Percentiles rank a stretch among this genome's conserved stretches.
Conservation (phyloP, 1,140 invertebrate species). For the Diachasma alloeum region DNA sequence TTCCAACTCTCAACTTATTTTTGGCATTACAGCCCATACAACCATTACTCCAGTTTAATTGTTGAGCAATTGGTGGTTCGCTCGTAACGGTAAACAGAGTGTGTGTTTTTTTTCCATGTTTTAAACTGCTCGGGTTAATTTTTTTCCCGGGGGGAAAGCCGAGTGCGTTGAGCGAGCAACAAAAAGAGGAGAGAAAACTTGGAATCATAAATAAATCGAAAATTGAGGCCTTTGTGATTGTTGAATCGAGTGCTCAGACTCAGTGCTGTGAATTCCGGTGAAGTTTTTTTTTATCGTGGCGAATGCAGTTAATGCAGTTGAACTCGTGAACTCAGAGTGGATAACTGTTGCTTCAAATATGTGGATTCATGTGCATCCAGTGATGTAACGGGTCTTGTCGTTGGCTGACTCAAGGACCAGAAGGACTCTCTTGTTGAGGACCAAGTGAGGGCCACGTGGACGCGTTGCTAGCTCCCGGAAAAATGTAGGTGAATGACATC, state of each 20-base stretch:
- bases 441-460: slow-evolving; percentile 53
- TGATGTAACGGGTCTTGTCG: not conserved
- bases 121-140: not conserved
- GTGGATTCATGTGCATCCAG: not conserved
- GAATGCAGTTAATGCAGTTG: not conserved
- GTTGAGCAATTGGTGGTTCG: not conserved
- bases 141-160: not conserved
- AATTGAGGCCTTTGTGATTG: too few relatives aligned
- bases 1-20: not conserved
- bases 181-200: not conserved
- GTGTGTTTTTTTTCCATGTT: too few relatives aligned
- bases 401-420: not conserved
- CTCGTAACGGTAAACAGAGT: too few relatives aligned
- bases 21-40: not conserved
- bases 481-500: slow-evolving; percentile 47
- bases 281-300: not conserved
- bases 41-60: not conserved
- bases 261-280: too few relatives aligned
- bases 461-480: slow-evolving; percentile 48
- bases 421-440: slow-evolving; percentile 19
- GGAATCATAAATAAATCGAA: not conserved
- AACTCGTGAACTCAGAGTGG: not conserved
- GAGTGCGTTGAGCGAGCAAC: not conserved
- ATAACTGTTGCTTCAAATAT: slow-evolving; percentile 4
- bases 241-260: too few relatives aligned